Conservation (phyloP, 2,888 invertebrate species). For the Ferdinandea cuprea region DNA sequence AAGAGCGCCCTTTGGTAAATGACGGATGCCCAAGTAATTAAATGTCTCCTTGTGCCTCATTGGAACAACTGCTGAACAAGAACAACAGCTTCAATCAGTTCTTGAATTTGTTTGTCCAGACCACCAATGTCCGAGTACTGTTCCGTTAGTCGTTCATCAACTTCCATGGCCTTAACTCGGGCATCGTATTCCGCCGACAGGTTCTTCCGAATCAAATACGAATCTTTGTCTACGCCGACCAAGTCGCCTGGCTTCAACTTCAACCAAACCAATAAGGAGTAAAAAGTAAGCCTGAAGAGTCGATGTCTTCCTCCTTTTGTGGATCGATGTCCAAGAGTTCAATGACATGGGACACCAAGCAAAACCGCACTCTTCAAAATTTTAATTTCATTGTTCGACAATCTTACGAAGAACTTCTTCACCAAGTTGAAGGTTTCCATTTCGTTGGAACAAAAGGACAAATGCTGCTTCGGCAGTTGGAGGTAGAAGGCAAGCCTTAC, state of each 20-base stretch:
- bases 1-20: slow-evolving; percentile 93
- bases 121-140: slow-evolving; percentile 99
- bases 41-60: slow-evolving; percentile 99
- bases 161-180: slow-evolving; percentile 99
- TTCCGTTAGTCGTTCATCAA: slow-evolving; percentile 99
- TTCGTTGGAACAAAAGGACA: too few species aligned
- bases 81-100: slow-evolving; percentile 98
- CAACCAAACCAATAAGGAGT: slow-evolving; percentile 99
- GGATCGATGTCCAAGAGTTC: slow-evolving; percentile 99
- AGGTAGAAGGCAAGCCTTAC: too few species aligned
- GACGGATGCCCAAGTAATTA: slow-evolving; percentile 98
- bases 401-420: slow-evolving; percentile 95
- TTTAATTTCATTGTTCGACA: slow-evolving; percentile 99
- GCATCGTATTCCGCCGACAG: slow-evolving; percentile 98
- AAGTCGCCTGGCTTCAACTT: slow-evolving; percentile 98
- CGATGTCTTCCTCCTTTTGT: slow-evolving; percentile 98
- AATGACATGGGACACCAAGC: slow-evolving; percentile 98
- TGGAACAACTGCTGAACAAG: too few species aligned
- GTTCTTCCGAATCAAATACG: slow-evolving; percentile 98
- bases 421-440: too few species aligned
- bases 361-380: slow-evolving; percentile 99
- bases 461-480: too few species aligned
- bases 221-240: slow-evolving; percentile 97
- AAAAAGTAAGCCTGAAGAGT: slow-evolving; percentile 99
- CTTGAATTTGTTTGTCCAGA: slow-evolving; percentile 99